These are phyloP conservation scores for Temnothorax longispinosus DNA, from an alignment of 1,140 invertebrate genomes.

Conservation along the genomic window DNA sequence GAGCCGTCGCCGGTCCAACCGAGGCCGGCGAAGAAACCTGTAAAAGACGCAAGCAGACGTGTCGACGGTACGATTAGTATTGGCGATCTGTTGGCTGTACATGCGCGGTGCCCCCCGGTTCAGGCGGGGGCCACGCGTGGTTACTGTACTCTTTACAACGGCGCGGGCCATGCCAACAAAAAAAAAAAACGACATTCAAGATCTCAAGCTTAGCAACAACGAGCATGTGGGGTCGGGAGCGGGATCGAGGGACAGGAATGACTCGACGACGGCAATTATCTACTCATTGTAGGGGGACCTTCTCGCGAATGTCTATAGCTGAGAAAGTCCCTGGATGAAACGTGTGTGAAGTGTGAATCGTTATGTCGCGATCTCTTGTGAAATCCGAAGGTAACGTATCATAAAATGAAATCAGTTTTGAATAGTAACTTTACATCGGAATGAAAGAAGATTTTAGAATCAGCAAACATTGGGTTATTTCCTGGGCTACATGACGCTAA, in stretches of 20 bases:
- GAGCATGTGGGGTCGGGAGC: slow-evolving; percentile 77
- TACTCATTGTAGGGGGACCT: slow-evolving; percentile 2
- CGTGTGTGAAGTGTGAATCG: slow-evolving; percentile 13
- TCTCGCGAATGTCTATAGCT: slow-evolving; percentile 11
- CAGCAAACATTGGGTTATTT: background rate
- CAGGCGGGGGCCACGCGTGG: slow-evolving; percentile 12
- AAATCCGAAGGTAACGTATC: background rate
- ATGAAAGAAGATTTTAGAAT: slow-evolving; percentile 12
- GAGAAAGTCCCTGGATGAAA: slow-evolving; percentile 23
- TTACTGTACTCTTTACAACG: slow-evolving; percentile 72
- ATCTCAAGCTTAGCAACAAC: slow-evolving; percentile 85
- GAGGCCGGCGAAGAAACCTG: slow-evolving; percentile 83
- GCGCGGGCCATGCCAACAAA: slow-evolving; percentile 75
- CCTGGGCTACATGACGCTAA: slow-evolving; percentile 21
- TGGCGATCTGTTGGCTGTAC: background rate
- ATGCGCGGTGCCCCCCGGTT: background rate
- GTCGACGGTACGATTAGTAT: slow-evolving; percentile 64
- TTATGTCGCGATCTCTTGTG: background rate
- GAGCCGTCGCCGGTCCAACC: slow-evolving; percentile 78
- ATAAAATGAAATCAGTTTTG: background rate
- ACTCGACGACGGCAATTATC: slow-evolving; percentile 22
- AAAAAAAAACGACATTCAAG: slow-evolving; percentile 83
- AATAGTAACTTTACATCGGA: background rate
- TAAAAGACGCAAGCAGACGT: slow-evolving; percentile 71
- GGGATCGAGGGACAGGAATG: slow-evolving; percentile 53